These are phyloP conservation scores for Phengaris alcon DNA, from an alignment of 2,888 invertebrate genomes.

Conservation along the genomic window DNA sequence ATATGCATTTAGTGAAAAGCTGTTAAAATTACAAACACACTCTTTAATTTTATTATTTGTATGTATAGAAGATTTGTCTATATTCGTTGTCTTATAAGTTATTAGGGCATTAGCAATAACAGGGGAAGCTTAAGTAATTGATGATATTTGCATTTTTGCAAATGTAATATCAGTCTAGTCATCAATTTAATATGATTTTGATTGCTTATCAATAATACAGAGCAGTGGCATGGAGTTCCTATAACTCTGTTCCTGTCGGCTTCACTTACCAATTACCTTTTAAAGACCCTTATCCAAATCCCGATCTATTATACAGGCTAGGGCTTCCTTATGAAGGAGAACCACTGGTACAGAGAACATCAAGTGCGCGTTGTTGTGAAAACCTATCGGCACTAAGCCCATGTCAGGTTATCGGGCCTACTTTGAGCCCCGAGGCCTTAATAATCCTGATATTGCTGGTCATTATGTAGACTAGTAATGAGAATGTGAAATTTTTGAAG, in stretches of 20 bases:
- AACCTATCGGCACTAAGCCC: not conserved
- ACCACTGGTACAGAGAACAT: no score
- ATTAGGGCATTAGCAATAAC: not conserved
- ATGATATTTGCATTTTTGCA: not conserved
- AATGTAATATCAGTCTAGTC: not conserved
- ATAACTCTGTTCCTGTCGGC: no score
- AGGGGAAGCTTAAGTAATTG: not conserved
- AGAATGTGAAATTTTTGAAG: slow-evolving; percentile 18
- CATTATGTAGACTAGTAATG: slow-evolving; percentile 18
- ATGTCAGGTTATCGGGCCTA: not conserved
- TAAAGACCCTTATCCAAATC: no score
- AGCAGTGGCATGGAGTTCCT: no score
- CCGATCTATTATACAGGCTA: no score
- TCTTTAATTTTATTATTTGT: no score
- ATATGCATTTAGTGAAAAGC: no score
- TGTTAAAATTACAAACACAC: no score
- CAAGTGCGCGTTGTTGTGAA: not conserved
- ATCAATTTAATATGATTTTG: not conserved
- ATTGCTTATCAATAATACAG: not conserved
- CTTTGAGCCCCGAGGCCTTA: slow-evolving; percentile 1
- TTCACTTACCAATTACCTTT: no score
- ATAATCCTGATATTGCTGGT: slow-evolving; percentile 11
- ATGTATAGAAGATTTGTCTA: no score
- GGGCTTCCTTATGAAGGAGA: no score
- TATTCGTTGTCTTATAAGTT: not conserved